These are phyloP conservation scores for Lasioglossum lativentre DNA, from an alignment of 2,888 invertebrate species.

Conservation along the genomic window DNA sequence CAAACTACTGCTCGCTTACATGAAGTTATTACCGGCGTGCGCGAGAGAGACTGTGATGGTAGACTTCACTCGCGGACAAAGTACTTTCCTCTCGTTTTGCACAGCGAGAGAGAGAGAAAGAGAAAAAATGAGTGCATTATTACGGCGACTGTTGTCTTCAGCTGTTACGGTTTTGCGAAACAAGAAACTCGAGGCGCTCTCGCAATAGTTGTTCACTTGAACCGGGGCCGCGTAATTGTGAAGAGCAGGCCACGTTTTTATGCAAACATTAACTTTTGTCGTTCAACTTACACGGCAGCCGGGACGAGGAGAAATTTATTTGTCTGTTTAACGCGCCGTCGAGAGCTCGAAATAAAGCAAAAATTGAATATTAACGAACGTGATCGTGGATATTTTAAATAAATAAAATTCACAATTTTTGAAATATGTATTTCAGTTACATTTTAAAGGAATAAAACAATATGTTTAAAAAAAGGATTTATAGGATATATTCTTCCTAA, in stretches of 20 bases:
- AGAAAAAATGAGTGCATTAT: neutral
- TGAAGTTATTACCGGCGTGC: conserved; percentile 60
- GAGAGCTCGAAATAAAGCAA: too few species aligned
- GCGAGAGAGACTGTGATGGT: conserved; percentile 35
- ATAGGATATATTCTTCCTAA: too few species aligned
- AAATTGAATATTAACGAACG: too few species aligned
- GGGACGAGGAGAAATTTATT: too few species aligned
- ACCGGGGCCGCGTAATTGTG: neutral
- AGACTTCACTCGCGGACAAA: conserved; percentile 8
- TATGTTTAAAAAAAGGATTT: too few species aligned
- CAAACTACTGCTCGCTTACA: conserved; percentile 54
- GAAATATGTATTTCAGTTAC: too few species aligned
- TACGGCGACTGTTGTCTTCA: neutral
- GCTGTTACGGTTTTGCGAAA: neutral
- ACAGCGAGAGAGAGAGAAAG: neutral
- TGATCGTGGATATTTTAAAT: too few species aligned
- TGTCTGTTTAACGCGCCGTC: too few species aligned
- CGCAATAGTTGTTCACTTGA: neutral
- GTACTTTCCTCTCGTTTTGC: conserved; percentile 29
- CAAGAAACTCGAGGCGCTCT: neutral
- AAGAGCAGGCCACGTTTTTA: neutral
- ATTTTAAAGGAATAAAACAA: too few species aligned
- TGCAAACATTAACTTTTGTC: neutral
- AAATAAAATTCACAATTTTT: too few species aligned
- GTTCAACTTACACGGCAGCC: too few species aligned